These are phyloP conservation scores for Cheilosia vernalis DNA, from an alignment of 2,888 invertebrate genomes.

Conservation along the genomic window DNA sequence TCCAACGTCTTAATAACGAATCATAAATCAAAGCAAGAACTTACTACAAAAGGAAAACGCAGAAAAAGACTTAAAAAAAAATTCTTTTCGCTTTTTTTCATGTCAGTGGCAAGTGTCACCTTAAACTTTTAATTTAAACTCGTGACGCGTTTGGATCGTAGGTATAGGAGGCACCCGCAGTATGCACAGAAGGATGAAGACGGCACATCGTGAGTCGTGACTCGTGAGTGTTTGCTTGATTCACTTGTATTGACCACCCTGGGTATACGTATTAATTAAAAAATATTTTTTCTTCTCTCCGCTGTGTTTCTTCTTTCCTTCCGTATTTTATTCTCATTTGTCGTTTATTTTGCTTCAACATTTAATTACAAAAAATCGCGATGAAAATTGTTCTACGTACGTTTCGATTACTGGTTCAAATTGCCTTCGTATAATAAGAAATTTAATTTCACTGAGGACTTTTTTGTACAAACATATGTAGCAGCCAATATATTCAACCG, in stretches of 20 bases:
- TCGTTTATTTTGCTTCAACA: constrained; percentile 7
- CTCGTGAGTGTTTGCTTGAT: constrained; percentile 39
- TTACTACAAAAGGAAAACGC: constrained; percentile 36
- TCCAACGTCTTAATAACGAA: constrained; percentile 61
- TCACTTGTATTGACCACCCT: constrained; percentile 67
- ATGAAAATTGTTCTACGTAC: not conserved
- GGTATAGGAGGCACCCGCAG: constrained; percentile 3
- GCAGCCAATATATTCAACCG: no score
- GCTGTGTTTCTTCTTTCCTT: not conserved
- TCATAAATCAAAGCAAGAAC: constrained; percentile 68
- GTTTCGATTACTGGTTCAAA: no score
- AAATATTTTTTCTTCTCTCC: constrained; percentile 47
- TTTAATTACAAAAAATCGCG: constrained; percentile 19
- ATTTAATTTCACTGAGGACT: no score
- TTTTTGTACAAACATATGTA: no score
- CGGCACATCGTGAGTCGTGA: not conserved
- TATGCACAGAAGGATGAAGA: constrained; percentile 24
- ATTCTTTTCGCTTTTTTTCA: constrained; percentile 21
- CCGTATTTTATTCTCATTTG: not conserved
- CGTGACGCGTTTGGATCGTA: constrained; percentile 38
- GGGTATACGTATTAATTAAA: constrained; percentile 67
- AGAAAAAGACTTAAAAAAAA: constrained; percentile 1
- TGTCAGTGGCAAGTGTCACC: constrained; percentile 73
- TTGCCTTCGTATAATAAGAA: no score
- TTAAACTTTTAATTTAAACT: constrained; percentile 71